Evolutionary conservation across 1,140 invertebrate genomes (phyloP), one percentile per base, ranked within the genome.

Genomic region (Scaptomyza hsui): DNA sequence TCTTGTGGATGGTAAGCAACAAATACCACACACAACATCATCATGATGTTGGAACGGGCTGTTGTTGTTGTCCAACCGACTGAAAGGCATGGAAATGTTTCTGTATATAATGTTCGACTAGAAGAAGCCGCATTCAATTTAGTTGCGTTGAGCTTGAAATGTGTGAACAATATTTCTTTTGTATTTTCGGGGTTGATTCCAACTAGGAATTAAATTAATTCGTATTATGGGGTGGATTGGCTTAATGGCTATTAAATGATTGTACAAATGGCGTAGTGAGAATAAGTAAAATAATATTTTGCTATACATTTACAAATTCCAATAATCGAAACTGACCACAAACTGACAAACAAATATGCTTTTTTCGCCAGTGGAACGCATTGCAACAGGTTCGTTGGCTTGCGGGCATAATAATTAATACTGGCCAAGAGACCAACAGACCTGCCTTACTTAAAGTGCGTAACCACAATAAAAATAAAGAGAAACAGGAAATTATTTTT

Each of bases 401-500:
- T 70, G 18, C 18, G n/a, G 18, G 4, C 47, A 47, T 44, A 55
- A 70, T 77, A 85, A 77, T 88, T 86, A 72, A 81, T 85, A 68
- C 56, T 60, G 68, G 64, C 61, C 80, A 70, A 65, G 72, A 72
- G 75, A 74, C 72, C 45, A 39, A 77, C 60, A 55, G 59, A 68
- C 78, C 76, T 52, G 63, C 59, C 53, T 72, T 42, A 56, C 29
- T 62, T 52, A 72, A 81, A 81, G 74, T 88, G 81, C 82, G 81
- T 81, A 82, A 86, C 55, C 44, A 48, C 37, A 53, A 51, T 37
- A n/a, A 63, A 80, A 83, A 78, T 41, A 63, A 82, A 71, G 75
- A 62, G 60, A 86, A 86, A 86, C 81, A 88, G 82, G 81, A 86
- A 85, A 86, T 78, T 75, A 52, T 44, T 59, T 56, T 72, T n/a